Base-by-base conservation (phyloP, 2,113 vertebrate genomes). In the Pithys albifrons region DNA sequence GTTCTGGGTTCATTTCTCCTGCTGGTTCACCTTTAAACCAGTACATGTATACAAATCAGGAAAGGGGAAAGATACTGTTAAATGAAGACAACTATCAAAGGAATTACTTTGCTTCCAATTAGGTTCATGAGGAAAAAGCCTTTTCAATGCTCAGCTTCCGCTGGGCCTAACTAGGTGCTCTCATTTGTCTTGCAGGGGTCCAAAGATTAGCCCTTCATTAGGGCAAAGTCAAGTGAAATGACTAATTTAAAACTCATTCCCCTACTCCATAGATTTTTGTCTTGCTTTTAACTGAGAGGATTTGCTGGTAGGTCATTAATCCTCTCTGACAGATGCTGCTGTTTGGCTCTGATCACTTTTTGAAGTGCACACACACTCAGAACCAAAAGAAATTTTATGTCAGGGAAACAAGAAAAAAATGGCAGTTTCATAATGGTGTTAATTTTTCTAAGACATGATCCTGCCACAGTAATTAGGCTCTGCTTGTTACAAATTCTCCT, bases 211-310 rank as follows among this genome's bases (percentile, higher is more conserved):
- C 39, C 94, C 78, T 95, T 97, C 96, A 92, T 94, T 94, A 95
- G 73, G 64, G 79, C 62, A 84, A 81, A 95, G 92, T 87, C 95
- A 93, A 96, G 86, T 54, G 69, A 95, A 93, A 95, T 51, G 41
- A 71, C 89, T 96, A 89, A 96, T 97, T 97, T 95, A 95, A 95
- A 95, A 95, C 83, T 92, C 95, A 84, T 86, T 95, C 81, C 48
- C 39, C 41, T 77, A 46, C 90, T 85, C 74, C 91, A 82, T 18
- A 85, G 93, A 92, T 79, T 96, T 91, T 82, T 72, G 76, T 95
- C 95, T 93, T 95, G 93, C 91, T 91, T 96, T 96, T 91, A 96
- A 96, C 90, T 79, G 85, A 87, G 88, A 88, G 33, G 90, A 92
- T 95, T 91, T 95, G 85, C 88, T 89, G 73, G 75, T 76, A 83